Percentiles rank a stretch among this genome's conserved stretches.
Conservation (phyloP, 2,113 vertebrate species). For the Anarrhichthys ocellatus region DNA sequence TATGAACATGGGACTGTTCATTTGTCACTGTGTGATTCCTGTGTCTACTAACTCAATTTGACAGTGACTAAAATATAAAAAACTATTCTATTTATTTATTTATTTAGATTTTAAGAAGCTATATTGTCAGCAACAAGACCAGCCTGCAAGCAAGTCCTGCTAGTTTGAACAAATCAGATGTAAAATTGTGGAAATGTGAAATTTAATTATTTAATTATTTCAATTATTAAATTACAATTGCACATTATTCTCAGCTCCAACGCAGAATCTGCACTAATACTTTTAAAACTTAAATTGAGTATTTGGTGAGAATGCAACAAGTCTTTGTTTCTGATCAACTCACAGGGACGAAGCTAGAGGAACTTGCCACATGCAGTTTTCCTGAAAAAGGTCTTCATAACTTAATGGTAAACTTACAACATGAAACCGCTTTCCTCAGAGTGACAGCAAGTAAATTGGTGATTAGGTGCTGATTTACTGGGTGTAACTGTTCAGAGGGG, state of each 20-base stretch:
- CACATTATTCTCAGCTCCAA: background rate
- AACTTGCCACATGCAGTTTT: background rate
- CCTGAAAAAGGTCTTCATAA: constrained; percentile 21
- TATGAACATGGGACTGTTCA: background rate
- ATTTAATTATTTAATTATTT: background rate
- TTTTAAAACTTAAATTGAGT: background rate
- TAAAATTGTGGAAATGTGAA: background rate
- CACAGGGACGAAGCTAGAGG: constrained; percentile 13
- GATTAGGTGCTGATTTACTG: constrained; percentile 41
- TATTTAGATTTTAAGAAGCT: background rate
- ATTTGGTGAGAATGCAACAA: background rate
- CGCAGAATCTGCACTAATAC: background rate
- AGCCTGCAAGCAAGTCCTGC: background rate
- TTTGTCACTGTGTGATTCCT: constrained; percentile 13
- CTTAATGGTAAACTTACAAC: constrained; percentile 14
- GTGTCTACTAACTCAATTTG: background rate
- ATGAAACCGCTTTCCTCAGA: constrained; percentile 20
- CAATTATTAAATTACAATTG: background rate
- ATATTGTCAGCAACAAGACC: background rate
- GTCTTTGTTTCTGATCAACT: background rate
- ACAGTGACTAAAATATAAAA: background rate
- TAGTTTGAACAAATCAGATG: background rate
- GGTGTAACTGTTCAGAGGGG: constrained; percentile 32
- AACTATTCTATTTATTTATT: background rate
- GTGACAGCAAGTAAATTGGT: constrained; percentile 40